Evolutionary conservation across 1,140 invertebrate genomes (phyloP).

Genomic region (Drosophila seguyi): DNA sequence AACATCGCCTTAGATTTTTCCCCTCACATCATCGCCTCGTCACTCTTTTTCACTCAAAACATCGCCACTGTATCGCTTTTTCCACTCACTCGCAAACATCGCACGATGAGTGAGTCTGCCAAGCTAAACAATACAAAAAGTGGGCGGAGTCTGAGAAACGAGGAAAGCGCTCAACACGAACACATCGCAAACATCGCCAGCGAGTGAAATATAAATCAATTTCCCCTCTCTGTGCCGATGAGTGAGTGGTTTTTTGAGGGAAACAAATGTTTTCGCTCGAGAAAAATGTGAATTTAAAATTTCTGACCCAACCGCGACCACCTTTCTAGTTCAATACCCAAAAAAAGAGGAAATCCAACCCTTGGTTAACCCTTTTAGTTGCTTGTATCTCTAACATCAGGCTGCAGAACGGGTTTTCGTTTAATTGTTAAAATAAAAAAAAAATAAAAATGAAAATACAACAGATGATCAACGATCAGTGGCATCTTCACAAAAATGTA

Average conservation of each 20-base stretch:
- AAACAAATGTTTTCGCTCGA: neutral
- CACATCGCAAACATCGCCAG: conserved; percentile 62
- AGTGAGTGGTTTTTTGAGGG: conserved; percentile 29
- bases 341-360: conserved; percentile 26
- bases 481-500: neutral
- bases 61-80: conserved; percentile 3
- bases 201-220: conserved; percentile 49
- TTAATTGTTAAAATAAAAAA: conserved; percentile 1
- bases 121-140: conserved; percentile 53
- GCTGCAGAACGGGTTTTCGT: conserved; percentile 31
- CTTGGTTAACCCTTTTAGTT: conserved; percentile 41
- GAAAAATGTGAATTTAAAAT: conserved; percentile 16
- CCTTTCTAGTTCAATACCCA: conserved; percentile 35
- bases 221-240: conserved; percentile 25
- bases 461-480: conserved; percentile 40
- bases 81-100: conserved; percentile 56
- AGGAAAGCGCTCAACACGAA: conserved; percentile 47
- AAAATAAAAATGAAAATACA: conserved; percentile 13
- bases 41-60: conserved; percentile 23
- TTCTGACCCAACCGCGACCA: conserved; percentile 35
- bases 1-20: conserved; percentile 14
- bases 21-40: conserved; percentile 11
- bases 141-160: conserved; percentile 67
- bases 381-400: conserved; percentile 24
- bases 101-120: conserved; percentile 14